Base-by-base conservation (phyloP, 1,140 invertebrate genomes). In the Leptestheria dahalacensis region DNA sequence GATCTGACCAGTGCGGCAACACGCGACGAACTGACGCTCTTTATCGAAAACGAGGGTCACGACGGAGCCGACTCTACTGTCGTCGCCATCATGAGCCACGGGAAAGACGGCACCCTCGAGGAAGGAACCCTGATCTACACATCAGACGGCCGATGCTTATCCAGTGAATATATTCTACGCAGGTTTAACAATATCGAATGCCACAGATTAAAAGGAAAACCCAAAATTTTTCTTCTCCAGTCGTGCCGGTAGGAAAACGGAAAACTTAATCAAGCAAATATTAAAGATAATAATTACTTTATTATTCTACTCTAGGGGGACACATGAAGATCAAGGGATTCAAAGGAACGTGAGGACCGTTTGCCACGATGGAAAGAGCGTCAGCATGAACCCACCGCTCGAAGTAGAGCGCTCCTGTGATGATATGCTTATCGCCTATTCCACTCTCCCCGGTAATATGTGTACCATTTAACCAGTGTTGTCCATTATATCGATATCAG, bases 141-240 rank as follows among this genome's bases (percentile, higher is more conserved):
- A 50, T 64, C 63, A 50, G 78, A 82, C 66, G 74, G 74, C 25
- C 62, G 68, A 4, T 56, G 69, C 15, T 66, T 76, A 15, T 64
- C 70, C 54, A 68, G 72, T 33, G 63, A 67, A 15, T 72, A 75
- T 23, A 75, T 86, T 50, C 66, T 80, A 0, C 67, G 78, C 10
- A 73, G 74, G 62, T 86, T 89, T 66, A 78, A 77, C 48, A 75
- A 80, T 58, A 65, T 70, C 12, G 75, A 75, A 53, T 82, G 82
- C 66, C 74, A 75, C 1, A 56, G 71, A 57, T 71, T 89, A 28
- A 65, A 69, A 0, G 73, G 75, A 47, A 83, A 86, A 66, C 86
- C 86, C 48, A 89, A 89, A 72, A 76, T 88, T 62, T 85, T 88
- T 64, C 79, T 89, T 41, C 85, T 86, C 66, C 85, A 88, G 69